A percentile compares a stretch with the other conserved stretches of the same genome.
Conservation (phyloP, 2,797 vertebrate species). For the Rousettus madagascariensis region DNA sequence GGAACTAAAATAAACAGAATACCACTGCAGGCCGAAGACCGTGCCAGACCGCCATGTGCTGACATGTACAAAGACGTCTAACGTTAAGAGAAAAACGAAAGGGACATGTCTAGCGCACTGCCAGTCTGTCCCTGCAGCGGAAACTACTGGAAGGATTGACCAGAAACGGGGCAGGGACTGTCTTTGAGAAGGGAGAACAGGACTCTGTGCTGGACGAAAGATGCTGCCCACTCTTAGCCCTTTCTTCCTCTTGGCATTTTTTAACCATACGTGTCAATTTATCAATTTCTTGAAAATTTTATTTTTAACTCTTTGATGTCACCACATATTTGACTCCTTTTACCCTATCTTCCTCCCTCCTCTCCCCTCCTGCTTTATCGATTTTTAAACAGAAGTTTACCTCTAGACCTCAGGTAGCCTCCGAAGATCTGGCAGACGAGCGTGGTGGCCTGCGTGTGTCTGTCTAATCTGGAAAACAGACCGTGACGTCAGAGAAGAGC, state of each 20-base stretch:
- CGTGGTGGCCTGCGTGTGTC: slow-evolving; percentile 96
- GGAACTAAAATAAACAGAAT: neutral
- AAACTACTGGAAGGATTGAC: neutral
- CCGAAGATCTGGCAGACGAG: slow-evolving; percentile 98
- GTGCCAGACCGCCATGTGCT: fast-evolving
- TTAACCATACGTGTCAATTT: neutral
- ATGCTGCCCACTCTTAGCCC: neutral
- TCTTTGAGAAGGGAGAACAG: neutral
- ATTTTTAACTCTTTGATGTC: too few relatives aligned
- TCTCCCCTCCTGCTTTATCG: neutral
- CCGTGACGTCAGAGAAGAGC: neutral
- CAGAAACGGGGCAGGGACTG: neutral
- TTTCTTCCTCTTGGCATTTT: neutral
- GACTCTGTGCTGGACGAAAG: neutral
- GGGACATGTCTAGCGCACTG: neutral
- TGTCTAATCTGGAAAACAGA: slow-evolving; percentile 90
- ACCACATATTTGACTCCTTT: too few relatives aligned
- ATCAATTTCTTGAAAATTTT: neutral
- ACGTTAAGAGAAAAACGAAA: neutral
- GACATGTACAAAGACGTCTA: neutral
- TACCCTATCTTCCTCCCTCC: too few relatives aligned
- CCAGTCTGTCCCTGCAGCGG: neutral
- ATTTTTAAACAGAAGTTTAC: slow-evolving; percentile 80
- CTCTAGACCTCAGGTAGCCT: slow-evolving; percentile 96
- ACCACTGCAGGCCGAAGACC: neutral